Conservation (phyloP, 2,113 vertebrate species). For the Gopherus evgoodei region DNA sequence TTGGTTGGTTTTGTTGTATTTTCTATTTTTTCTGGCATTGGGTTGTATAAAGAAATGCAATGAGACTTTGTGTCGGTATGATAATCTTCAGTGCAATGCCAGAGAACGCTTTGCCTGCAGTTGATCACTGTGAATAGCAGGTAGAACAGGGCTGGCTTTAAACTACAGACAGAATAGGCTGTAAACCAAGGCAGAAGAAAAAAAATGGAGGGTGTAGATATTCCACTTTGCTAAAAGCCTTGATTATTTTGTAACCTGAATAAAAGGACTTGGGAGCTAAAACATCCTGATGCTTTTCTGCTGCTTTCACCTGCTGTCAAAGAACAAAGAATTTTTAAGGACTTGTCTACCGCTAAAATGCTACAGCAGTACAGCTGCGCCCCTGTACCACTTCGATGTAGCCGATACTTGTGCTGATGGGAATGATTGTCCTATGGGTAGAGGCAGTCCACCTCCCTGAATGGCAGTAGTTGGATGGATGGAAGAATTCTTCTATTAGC, state of each 20-base stretch:
- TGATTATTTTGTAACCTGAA: constrained; percentile 56
- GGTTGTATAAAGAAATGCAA: constrained; percentile 31
- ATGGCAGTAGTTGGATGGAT: too few species aligned
- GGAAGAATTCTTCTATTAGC: too few species aligned
- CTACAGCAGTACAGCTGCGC: too few species aligned
- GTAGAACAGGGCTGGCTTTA: constrained; percentile 48
- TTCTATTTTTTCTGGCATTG: background rate
- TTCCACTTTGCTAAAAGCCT: constrained; percentile 48
- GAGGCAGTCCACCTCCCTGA: too few species aligned
- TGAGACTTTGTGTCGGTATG: background rate
- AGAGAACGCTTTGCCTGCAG: constrained; percentile 56
- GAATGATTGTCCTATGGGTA: too few species aligned
- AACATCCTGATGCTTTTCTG: constrained; percentile 35
- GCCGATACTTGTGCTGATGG: too few species aligned
- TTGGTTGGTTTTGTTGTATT: background rate
- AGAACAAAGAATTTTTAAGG: constrained; percentile 19
- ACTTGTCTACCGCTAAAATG: too few species aligned
- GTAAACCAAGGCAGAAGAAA: constrained; percentile 16
- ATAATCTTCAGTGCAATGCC: constrained; percentile 23
- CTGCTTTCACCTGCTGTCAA: constrained; percentile 23
- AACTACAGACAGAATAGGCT: background rate
- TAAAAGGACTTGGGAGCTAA: constrained; percentile 55
- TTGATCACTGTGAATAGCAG: background rate
- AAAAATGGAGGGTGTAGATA: constrained; percentile 59
- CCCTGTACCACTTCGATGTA: too few species aligned